Percentiles rank a stretch among this genome's conserved stretches.
Conservation (phyloP, 2,888 invertebrate genomes). For the Heliconius ismenius region DNA sequence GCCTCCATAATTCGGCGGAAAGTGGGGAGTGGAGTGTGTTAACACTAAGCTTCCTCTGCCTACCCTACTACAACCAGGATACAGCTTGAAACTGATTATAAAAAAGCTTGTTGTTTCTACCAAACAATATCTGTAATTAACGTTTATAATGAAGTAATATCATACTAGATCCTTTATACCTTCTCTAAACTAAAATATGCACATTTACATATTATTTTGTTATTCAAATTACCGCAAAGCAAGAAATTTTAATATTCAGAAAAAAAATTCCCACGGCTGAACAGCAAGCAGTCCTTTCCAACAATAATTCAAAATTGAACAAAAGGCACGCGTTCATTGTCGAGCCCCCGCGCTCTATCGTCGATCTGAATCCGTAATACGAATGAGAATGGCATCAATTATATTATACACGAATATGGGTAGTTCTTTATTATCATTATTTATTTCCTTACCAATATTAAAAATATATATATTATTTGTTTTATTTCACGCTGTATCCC, state of each 20-base stretch:
- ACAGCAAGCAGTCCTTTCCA: conserved; percentile 8
- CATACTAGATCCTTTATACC: neutral
- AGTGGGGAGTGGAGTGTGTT: too few species aligned
- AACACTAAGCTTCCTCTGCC: too few species aligned
- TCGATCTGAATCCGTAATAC: conserved; percentile 18
- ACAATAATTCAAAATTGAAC: conserved; percentile 22
- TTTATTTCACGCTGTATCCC: too few species aligned
- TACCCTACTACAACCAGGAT: too few species aligned
- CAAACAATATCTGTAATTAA: neutral
- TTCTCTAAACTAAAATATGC: neutral
- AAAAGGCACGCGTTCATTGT: conserved; percentile 37
- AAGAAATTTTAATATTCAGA: conserved; percentile 5
- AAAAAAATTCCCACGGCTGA: conserved; percentile 27
- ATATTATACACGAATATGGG: conserved; percentile 6
- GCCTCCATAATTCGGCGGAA: too few species aligned
- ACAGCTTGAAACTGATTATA: too few species aligned
- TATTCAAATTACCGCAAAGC: neutral
- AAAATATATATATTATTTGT: neutral
- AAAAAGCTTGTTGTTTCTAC: too few species aligned
- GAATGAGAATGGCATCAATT: conserved; percentile 16
- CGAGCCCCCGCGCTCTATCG: conserved; percentile 16
- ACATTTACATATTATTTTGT: neutral
- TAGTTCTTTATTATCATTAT: neutral
- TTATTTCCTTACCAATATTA: neutral
- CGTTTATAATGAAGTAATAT: neutral